Evolutionary conservation across 2,888 invertebrate species (phyloP).

Genomic region (Pantelozetes paolii): DNA sequence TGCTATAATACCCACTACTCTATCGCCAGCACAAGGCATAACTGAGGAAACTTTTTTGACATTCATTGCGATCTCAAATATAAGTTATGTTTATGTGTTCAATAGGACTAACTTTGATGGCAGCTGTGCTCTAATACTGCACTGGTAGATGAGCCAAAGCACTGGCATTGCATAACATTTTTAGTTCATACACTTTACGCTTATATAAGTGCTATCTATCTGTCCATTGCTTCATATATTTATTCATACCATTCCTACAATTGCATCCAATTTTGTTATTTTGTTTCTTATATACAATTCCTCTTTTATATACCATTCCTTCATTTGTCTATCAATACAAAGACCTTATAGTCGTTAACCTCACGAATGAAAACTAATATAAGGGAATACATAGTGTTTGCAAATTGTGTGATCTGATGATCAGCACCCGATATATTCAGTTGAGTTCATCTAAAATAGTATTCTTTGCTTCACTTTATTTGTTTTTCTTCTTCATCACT

Average conservation of each 20-base stretch:
- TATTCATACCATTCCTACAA: background rate
- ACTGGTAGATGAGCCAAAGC: background rate
- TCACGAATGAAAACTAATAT: constrained; percentile 1
- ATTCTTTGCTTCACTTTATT: background rate
- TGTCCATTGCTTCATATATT: background rate
- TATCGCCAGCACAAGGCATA: background rate
- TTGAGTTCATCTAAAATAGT: background rate
- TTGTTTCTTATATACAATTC: background rate
- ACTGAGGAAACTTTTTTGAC: constrained; percentile 13
- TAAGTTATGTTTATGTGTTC: constrained; percentile 33
- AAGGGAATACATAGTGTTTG: background rate
- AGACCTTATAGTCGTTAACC: constrained; percentile 10
- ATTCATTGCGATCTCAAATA: constrained; percentile 33
- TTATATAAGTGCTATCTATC: background rate
- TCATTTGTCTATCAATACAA: background rate
- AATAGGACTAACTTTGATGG: constrained; percentile 8
- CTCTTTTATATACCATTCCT: background rate
- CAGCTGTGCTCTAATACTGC: constrained; percentile 27
- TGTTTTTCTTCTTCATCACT: constrained; percentile 18
- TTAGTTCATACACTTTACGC: background rate
- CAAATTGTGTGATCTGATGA: constrained; percentile 19
- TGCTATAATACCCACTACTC: background rate
- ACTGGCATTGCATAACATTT: constrained; percentile 17
- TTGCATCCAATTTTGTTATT: background rate
- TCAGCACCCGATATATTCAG: background rate